Evolutionary conservation across 2,888 invertebrate genomes (phyloP).

Genomic region (Pollenia griseotomentosa): DNA sequence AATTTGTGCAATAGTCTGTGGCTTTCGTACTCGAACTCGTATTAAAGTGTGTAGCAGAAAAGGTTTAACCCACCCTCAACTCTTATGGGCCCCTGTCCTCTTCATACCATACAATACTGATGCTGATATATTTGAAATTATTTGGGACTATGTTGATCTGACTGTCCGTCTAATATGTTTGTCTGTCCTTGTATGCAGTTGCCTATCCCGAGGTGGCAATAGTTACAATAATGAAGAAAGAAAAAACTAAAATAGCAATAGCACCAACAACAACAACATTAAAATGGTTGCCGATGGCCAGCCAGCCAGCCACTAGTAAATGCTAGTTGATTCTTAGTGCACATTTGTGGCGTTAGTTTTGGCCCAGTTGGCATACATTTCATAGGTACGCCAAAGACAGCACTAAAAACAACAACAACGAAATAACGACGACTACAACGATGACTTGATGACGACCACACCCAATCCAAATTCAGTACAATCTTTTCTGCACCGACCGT

Average conservation of each 20-base stretch:
- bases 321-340: constrained; percentile 69
- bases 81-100: constrained; percentile 21
- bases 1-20: constrained; percentile 72
- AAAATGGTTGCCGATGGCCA: constrained; percentile 71
- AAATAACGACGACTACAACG: constrained; percentile 62
- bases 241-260: constrained; percentile 26
- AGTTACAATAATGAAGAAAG: constrained; percentile 47
- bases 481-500: constrained; percentile 68
- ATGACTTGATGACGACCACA: constrained; percentile 74
- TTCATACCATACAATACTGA: not conserved
- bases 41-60: constrained; percentile 69
- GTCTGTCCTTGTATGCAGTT: constrained; percentile 61
- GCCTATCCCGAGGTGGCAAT: constrained; percentile 71
- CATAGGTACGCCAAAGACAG: constrained; percentile 74
- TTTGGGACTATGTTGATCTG: constrained; percentile 58
- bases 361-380: constrained; percentile 73
- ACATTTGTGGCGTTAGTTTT: constrained; percentile 70
- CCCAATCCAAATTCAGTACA: constrained; percentile 73
- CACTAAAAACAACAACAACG: constrained; percentile 71
- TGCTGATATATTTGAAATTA: constrained; percentile 62
- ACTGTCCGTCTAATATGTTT: constrained; percentile 28
- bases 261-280: constrained; percentile 48
- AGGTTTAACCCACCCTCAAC: constrained; percentile 66
- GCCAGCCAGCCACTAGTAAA: constrained; percentile 66
- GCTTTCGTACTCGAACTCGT: constrained; percentile 28